A percentile compares a stretch with the other conserved stretches of the same genome.
Evolutionary conservation across 2,888 invertebrate genomes (phyloP).

Genomic region (Oxycera nigricornis): DNA sequence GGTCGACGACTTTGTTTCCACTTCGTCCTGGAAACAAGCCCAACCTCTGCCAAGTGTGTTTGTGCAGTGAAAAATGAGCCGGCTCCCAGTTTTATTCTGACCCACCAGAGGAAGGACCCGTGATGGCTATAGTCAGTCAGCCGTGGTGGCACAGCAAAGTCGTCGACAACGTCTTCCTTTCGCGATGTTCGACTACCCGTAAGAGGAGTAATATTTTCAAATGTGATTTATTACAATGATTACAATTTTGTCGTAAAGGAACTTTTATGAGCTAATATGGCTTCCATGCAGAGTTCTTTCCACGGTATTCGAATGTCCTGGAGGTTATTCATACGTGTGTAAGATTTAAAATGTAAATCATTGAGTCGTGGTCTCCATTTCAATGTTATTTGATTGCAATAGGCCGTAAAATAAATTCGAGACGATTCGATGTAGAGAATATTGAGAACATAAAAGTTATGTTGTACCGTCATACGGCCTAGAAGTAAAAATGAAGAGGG

Average conservation of each 20-base stretch:
- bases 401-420: background rate
- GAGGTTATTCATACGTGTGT: background rate
- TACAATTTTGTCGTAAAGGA: constrained; percentile 33
- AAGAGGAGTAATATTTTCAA: constrained; percentile 21
- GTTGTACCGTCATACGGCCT: too few relatives aligned
- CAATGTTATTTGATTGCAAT: background rate
- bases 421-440: too few relatives aligned
- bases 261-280: constrained; percentile 32
- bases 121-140: background rate
- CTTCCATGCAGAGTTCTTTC: background rate
- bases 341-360: background rate
- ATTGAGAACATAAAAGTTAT: too few relatives aligned
- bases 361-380: background rate
- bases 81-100: background rate
- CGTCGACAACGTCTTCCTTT: constrained; percentile 8
- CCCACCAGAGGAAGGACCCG: background rate
- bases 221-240: constrained; percentile 36
- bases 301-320: background rate
- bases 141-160: background rate
- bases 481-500: too few relatives aligned
- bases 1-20: background rate
- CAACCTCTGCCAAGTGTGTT: background rate
- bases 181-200: constrained; percentile 10
- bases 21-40: background rate
- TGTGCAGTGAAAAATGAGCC: constrained; percentile 36